Base-by-base conservation (phyloP, 2,888 invertebrate genomes). In the Lasioglossum zephyrum region DNA sequence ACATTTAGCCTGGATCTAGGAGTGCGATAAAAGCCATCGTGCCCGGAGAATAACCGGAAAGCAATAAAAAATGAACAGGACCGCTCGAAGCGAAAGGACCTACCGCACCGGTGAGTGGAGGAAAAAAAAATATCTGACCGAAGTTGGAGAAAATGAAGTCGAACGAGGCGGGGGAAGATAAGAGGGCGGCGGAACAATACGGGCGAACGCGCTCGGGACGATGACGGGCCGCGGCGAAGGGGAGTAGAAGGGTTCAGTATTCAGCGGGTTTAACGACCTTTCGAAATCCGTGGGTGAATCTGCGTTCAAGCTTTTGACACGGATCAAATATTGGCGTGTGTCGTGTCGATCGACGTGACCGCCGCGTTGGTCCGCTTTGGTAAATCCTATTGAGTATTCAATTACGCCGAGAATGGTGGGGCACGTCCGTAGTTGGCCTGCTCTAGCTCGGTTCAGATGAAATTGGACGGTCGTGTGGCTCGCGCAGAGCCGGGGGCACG, bases 361-460 rank as follows among this genome's bases (percentile, higher is more conserved):
- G 76, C 88, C 78, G 77, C 84, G 81, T 79, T 84, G 82, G 82
- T 82, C 90, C 89, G 88, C 92, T 92, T 91, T 90, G 92, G 90
- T 89, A 92, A 92, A 92, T 92, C 91, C 90, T 90, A 90, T 92
- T 90, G 90, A 92, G 90, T 89, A 92, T 92, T 92, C 92, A 91
- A 92, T 92, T 92, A 92, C 88, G 88, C 70, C 73, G n/a, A 81
- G 75, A 79, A 80, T 79, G 86, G 77, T 36, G 81, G 83, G 79
- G 81, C 79, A 80, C 84, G 79, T 79, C 81, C 75, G 86, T 86
- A 84, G 86, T 86, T 80, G 86, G 75, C 77, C 78, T 79, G 78
- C 77, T 83, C 76, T 81, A 60, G 82, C 81, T 74, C 78, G 79
- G 63, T 80, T 82, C 73, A 39, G 81, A 90, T 88, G 90, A 89